Base-by-base conservation (phyloP, 2,888 invertebrate species). In the Ernsta delagoae region DNA sequence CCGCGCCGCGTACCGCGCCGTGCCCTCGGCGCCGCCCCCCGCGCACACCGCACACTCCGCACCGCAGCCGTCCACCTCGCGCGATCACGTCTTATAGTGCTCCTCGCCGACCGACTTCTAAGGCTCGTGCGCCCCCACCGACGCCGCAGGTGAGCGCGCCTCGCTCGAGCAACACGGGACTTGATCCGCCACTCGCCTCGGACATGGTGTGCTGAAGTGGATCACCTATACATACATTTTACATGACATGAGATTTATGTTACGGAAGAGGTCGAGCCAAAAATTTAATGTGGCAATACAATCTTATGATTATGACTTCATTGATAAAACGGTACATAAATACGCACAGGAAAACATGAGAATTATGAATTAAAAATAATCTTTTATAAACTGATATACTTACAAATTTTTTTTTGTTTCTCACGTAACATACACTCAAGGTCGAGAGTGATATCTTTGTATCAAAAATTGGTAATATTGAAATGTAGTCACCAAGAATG, bases 71-170 rank as follows among this genome's bases (percentile, higher is more conserved):
- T 75, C 80, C 75, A 73, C 84, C 64, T 75, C 80, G 69, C 83
- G 79, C 72, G 85, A 83, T 80, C 77, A 79, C 75, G 83, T 85
- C 74, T 91, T 90, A 91, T 91, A 91, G 91, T 89, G 89, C 71
- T 50, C 70, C 68, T 41, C 68, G 73, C 75, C 78, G 78, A 79
- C 82, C 74, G 81, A 83, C 79, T 81, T 79, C 77, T 78, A 66
- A 73, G 67, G 70, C 63, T 39, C 39, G 24, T 43, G 54, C 5
- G 36, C 2, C 62, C 24, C 41, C 65, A 8, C 57, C 34, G 34
- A 12, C 24, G 50, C 7, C 16, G 50, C 48, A 12, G 8, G 12
- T 48, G 48, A 48, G 12, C 43, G 43, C 43, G 43, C 11, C 4
- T 3, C 43, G 0, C 43, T 43, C 43, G 43, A 2, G 4, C 43